A percentile compares a stretch with the other conserved stretches of the same genome.
These are phyloP conservation scores for Tiliacea citrago DNA, from an alignment of 2,888 invertebrate species.

Conservation along the genomic window DNA sequence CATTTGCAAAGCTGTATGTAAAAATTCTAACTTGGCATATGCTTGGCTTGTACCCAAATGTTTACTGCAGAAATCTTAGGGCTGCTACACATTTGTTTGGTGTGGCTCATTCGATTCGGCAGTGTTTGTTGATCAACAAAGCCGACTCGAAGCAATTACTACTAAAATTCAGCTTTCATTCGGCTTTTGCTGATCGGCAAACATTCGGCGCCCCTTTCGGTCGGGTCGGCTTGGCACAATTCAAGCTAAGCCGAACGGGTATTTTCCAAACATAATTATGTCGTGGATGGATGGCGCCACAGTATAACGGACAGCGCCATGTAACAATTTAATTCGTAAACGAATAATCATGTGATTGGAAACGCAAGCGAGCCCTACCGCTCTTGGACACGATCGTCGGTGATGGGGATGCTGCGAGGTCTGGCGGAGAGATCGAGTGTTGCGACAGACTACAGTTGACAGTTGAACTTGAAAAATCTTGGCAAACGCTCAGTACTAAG, in stretches of 20 bases:
- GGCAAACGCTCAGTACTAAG: too few species aligned
- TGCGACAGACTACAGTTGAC: too few species aligned
- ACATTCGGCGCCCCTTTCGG: neutral
- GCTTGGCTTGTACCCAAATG: neutral
- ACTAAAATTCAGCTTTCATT: neutral
- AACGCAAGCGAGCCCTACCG: too few species aligned
- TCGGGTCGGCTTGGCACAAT: neutral
- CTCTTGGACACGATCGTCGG: too few species aligned
- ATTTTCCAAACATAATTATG: neutral
- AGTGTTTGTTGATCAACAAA: neutral
- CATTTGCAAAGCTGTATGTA: constrained; percentile 17
- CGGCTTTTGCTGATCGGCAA: neutral
- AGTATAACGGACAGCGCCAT: too few species aligned
- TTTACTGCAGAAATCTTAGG: constrained; percentile 5
- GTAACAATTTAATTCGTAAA: too few species aligned
- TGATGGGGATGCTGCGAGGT: too few species aligned
- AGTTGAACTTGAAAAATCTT: too few species aligned
- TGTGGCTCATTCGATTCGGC: neutral
- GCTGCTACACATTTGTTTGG: too few species aligned
- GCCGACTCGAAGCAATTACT: neutral
- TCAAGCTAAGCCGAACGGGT: neutral
- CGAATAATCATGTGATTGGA: too few species aligned
- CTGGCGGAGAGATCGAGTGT: too few species aligned
- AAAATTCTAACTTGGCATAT: neutral
- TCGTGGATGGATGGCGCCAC: too few species aligned